Evolutionary conservation across 1,140 invertebrate species (phyloP).

Genomic region (Adoxophyes honmai): DNA sequence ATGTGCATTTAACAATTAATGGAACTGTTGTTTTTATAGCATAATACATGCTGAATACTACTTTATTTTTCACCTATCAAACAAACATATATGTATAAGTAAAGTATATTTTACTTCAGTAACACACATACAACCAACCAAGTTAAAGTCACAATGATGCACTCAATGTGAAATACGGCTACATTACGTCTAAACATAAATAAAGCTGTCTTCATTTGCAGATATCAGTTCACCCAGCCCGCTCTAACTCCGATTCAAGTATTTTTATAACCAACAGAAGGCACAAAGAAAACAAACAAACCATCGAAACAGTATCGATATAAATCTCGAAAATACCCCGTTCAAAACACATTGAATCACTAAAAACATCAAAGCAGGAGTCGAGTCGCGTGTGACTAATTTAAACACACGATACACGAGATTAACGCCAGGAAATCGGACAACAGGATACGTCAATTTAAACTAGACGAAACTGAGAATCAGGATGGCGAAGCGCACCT

Average conservation of each 20-base stretch:
- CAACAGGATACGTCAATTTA: slow-evolving; percentile 69
- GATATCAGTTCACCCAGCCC: neutral
- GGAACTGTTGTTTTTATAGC: no score
- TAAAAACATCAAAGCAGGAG: slow-evolving; percentile 42
- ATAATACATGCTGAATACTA: no score
- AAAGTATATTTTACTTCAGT: no score
- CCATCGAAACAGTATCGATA: slow-evolving; percentile 28
- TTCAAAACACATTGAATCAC: slow-evolving; percentile 27
- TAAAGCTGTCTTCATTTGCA: no score
- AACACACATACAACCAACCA: no score
- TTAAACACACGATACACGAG: slow-evolving; percentile 42
- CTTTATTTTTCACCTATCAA: no score
- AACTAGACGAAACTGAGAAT: slow-evolving; percentile 50
- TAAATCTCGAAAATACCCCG: slow-evolving; percentile 25
- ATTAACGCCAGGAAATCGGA: slow-evolving; percentile 62
- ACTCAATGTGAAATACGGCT: no score
- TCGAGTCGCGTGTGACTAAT: slow-evolving; percentile 44
- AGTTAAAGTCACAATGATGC: no score
- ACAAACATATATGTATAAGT: no score
- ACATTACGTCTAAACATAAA: no score
- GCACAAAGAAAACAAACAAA: slow-evolving; percentile 6
- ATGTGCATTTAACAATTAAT: no score
- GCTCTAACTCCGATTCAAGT: neutral
- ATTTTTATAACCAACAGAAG: slow-evolving; percentile 1
- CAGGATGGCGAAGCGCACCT: slow-evolving; percentile 25